Conservation (phyloP, 2,888 invertebrate species). For the Physocephala rufipes region DNA sequence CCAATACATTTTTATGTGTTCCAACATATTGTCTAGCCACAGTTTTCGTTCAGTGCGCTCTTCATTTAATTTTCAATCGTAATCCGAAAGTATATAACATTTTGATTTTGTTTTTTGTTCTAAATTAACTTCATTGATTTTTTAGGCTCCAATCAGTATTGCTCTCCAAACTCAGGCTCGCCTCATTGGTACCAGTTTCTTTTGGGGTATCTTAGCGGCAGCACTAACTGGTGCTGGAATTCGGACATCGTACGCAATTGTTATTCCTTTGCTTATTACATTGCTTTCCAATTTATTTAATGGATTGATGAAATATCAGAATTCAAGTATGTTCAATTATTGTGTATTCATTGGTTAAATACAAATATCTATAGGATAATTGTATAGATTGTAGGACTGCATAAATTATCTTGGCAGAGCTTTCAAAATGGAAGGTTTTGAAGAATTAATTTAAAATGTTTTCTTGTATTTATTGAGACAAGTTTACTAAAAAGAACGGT, state of each 20-base stretch:
- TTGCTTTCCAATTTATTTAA: slow-evolving; percentile 51
- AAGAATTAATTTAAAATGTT: too few species aligned
- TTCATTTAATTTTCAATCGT: slow-evolving; percentile 51
- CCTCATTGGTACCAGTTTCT: slow-evolving; percentile 54
- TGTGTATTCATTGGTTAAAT: too few species aligned
- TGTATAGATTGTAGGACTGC: too few species aligned
- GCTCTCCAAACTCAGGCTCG: slow-evolving; percentile 56
- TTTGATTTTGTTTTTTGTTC: background rate
- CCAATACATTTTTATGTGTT: slow-evolving; percentile 51
- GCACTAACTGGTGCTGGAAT: slow-evolving; percentile 54
- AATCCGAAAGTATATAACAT: slow-evolving; percentile 47
- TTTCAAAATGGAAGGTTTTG: too few species aligned
- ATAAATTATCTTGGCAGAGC: too few species aligned
- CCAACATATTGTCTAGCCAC: slow-evolving; percentile 53
- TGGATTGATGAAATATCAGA: slow-evolving; percentile 51
- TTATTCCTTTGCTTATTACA: slow-evolving; percentile 52
- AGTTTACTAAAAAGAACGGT: too few species aligned
- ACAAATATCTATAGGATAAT: too few species aligned
- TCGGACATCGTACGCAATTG: slow-evolving; percentile 53
- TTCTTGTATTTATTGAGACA: too few species aligned
- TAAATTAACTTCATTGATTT: background rate
- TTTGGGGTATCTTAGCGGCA: slow-evolving; percentile 54
- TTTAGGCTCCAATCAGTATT: slow-evolving; percentile 54
- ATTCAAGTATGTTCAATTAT: slow-evolving; percentile 49
- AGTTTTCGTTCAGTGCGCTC: slow-evolving; percentile 51